Evolutionary conservation across 2,113 vertebrate species (phyloP).

Genomic region (Aegypius monachus): DNA sequence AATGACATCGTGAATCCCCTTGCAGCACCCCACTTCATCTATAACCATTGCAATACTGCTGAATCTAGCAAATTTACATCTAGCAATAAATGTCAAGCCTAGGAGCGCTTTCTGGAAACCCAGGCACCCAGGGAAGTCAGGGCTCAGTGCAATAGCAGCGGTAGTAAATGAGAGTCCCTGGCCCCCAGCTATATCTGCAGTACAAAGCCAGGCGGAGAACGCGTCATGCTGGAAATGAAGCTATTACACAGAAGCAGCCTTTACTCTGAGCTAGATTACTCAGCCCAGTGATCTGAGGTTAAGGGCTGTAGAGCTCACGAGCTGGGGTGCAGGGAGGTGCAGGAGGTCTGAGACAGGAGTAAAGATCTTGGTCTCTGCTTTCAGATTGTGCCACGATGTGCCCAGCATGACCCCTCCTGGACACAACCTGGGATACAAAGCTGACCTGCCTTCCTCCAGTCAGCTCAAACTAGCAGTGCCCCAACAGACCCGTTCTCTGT

Average conservation of each 20-base stretch:
- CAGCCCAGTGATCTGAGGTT: background rate
- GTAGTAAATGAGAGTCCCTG: background rate
- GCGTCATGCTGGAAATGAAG: background rate
- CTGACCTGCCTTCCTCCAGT: background rate
- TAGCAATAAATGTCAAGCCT: background rate
- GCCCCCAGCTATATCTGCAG: background rate
- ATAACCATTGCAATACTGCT: background rate
- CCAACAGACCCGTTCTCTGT: background rate
- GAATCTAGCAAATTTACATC: background rate
- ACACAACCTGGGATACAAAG: background rate
- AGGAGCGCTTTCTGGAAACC: background rate
- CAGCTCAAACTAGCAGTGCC: background rate
- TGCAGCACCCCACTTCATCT: background rate
- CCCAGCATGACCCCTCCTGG: background rate
- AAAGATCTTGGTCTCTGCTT: background rate
- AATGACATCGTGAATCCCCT: background rate
- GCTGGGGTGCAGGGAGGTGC: too few relatives aligned
- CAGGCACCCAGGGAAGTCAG: background rate
- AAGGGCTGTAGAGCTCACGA: background rate
- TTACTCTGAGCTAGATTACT: background rate
- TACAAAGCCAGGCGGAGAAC: background rate
- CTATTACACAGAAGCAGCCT: background rate
- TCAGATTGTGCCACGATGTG: accelerated
- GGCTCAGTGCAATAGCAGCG: background rate
- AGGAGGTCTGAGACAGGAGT: background rate